Evolutionary conservation across 2,888 invertebrate genomes (phyloP), one percentile per base, ranked within the genome.

Genomic region (Oscheius onirici): DNA sequence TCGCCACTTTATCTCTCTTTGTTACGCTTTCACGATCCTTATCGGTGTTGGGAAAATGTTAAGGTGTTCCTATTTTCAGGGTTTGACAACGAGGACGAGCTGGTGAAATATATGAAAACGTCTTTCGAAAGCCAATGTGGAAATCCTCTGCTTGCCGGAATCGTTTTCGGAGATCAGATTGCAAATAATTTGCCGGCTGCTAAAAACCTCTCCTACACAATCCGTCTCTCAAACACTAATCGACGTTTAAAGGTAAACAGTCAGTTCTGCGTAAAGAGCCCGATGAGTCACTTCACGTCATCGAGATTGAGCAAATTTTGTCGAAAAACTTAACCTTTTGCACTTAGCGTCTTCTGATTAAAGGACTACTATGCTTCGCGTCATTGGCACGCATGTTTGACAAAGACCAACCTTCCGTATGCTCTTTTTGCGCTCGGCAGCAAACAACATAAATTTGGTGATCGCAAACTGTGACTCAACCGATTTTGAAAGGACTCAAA

Each of bases 81-180:
- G 5, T 89, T 89, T 78, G 71, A 73, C 2, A 86, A 78, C 22
- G 90, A 90, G 77, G 81, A 84, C 2, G 86, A 87, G 15, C 82
- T 90, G 86, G 88, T 88, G 17, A 69, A 81, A 3, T 87, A 84
- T 72, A 82, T 89, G 63, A 82, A 84, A 52, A 71, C 80, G 55
- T 73, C 75, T 6, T 82, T 85, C 40, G 71, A 71, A 13, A 75
- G 67, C 43, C 77, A 83, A 58, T 84, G 85, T 68, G 76, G 76
- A 20, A 85, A 83, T 66, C 79, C 83, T 22, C 41, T 79, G 74
- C 55, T 73, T 76, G 84, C 78, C 44, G 86, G 82, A 55, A 78
- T 86, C 51, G 81, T 85, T 24, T 86, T 83, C 66, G 77, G 77
- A 22, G 80, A 81, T 41, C 73, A 74, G 1, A 76, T 83, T 54